phyloP scores from a whole-genome alignment of 2,888 invertebrate species.

The Uropetala carovei region DNA sequence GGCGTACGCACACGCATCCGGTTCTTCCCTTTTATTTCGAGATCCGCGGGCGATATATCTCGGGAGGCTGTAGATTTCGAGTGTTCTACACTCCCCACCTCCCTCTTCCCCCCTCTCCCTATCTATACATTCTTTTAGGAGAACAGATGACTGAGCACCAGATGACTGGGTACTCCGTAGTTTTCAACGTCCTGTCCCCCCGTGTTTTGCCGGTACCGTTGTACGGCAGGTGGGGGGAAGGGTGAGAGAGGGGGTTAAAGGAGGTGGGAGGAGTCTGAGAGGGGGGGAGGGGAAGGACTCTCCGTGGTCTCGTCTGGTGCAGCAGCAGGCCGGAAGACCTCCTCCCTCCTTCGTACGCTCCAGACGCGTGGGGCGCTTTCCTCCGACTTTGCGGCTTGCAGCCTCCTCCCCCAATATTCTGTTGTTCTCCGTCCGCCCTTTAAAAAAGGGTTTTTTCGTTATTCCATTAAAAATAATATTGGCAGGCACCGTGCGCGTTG shows the following conservation, averaged over 20 bases:
- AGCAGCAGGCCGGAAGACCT: slow-evolving; percentile 24
- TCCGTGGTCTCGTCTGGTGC: slow-evolving; percentile 1
- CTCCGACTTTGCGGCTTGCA: background rate
- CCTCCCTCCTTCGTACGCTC: background rate
- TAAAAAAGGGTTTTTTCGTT: background rate
- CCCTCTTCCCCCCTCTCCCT: background rate
- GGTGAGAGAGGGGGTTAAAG: background rate
- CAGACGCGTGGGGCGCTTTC: background rate
- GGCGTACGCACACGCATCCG: too few relatives aligned
- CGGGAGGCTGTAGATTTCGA: background rate
- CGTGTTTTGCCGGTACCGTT: background rate
- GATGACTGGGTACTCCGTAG: slow-evolving; percentile 12
- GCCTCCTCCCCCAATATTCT: background rate
- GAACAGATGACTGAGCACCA: slow-evolving; percentile 17
- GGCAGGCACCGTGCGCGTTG: background rate
- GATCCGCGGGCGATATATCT: background rate
- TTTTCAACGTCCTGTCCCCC: background rate
- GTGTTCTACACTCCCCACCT: background rate
- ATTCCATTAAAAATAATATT: background rate
- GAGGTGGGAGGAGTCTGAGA: background rate
- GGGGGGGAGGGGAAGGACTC: background rate
- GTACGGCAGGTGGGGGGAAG: background rate
- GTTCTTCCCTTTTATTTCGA: background rate
- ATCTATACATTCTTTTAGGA: background rate
- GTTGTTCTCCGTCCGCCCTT: background rate